A percentile compares a stretch with the other conserved stretches of the same genome.
Evolutionary conservation across 1,140 invertebrate species (phyloP).

Genomic region (Drosophila ercepeae): DNA sequence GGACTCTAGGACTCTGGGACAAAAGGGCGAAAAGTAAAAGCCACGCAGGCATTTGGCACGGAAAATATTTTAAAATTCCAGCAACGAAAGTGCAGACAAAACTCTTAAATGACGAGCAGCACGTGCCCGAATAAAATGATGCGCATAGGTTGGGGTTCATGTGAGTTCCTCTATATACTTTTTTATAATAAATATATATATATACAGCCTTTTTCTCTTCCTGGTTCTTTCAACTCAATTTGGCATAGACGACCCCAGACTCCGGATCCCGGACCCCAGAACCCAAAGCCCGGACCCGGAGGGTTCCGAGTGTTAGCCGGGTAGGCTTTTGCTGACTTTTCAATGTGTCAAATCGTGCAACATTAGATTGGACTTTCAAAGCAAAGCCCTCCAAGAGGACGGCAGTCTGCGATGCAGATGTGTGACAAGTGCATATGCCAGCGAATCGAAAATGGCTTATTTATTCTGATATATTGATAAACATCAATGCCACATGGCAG

Average conservation of each 20-base stretch:
- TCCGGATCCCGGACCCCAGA: background rate
- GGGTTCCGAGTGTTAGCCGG: slow-evolving; percentile 13
- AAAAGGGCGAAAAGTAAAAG: slow-evolving; percentile 70
- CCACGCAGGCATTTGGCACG: slow-evolving; percentile 57
- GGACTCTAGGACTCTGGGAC: slow-evolving; percentile 41
- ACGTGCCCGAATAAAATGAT: slow-evolving; percentile 77
- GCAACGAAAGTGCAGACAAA: slow-evolving; percentile 81
- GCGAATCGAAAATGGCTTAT: slow-evolving; percentile 66
- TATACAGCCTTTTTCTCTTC: slow-evolving; percentile 16
- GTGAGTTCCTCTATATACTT: background rate
- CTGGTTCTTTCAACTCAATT: slow-evolving; percentile 48
- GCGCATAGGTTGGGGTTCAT: slow-evolving; percentile 46
- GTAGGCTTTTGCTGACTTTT: slow-evolving; percentile 66
- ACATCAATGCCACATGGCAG: slow-evolving; percentile 67
- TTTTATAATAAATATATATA: background rate
- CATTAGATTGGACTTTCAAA: slow-evolving; percentile 61
- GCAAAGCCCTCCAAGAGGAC: slow-evolving; percentile 1
- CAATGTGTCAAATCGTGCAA: slow-evolving; percentile 74
- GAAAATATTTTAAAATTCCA: slow-evolving; percentile 78
- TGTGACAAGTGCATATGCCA: slow-evolving; percentile 72
- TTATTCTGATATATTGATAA: slow-evolving; percentile 72
- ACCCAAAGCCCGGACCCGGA: background rate
- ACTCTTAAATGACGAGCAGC: slow-evolving; percentile 82
- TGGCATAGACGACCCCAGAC: slow-evolving; percentile 34
- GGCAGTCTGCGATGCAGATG: slow-evolving; percentile 59